Percentiles rank a stretch among this genome's conserved stretches.
Conservation (phyloP, 1,140 invertebrate genomes). For the Dendrolimus kikuchii region DNA sequence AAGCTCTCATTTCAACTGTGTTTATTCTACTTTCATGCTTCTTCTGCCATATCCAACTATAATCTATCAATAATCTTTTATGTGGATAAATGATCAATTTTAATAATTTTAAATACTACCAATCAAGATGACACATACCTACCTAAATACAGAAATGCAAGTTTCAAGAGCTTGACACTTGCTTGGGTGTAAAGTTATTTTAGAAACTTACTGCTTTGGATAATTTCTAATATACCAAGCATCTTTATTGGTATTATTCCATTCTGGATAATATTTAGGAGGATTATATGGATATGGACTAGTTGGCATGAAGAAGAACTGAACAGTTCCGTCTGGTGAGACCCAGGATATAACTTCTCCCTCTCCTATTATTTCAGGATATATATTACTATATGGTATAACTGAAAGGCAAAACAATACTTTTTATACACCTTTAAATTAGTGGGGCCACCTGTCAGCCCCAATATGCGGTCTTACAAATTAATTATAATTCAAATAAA, state of each 20-base stretch:
- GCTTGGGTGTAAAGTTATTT: neutral
- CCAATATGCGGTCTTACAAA: neutral
- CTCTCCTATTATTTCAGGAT: constrained; percentile 42
- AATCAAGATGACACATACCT: too few relatives aligned
- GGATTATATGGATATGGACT: constrained; percentile 3
- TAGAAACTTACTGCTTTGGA: constrained; percentile 27
- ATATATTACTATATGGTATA: constrained; percentile 6
- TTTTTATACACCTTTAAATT: neutral
- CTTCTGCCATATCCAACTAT: too few relatives aligned
- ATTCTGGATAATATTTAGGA: neutral
- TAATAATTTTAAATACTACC: too few relatives aligned
- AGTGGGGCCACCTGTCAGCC: neutral
- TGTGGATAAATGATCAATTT: too few relatives aligned
- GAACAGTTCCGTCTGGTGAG: constrained; percentile 43
- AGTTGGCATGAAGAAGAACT: constrained; percentile 42
- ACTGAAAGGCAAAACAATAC: neutral
- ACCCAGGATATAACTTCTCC: constrained; percentile 37
- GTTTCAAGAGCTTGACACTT: too few relatives aligned
- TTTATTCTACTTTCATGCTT: too few relatives aligned
- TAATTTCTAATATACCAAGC: constrained; percentile 42
- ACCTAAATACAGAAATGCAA: too few relatives aligned
- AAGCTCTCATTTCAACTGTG: too few relatives aligned
- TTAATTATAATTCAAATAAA: too few relatives aligned
- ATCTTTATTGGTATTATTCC: constrained; percentile 11
- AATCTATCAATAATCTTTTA: too few relatives aligned